Base-by-base conservation (phyloP, 1,140 invertebrate species). In the Drosophila carrolli region DNA sequence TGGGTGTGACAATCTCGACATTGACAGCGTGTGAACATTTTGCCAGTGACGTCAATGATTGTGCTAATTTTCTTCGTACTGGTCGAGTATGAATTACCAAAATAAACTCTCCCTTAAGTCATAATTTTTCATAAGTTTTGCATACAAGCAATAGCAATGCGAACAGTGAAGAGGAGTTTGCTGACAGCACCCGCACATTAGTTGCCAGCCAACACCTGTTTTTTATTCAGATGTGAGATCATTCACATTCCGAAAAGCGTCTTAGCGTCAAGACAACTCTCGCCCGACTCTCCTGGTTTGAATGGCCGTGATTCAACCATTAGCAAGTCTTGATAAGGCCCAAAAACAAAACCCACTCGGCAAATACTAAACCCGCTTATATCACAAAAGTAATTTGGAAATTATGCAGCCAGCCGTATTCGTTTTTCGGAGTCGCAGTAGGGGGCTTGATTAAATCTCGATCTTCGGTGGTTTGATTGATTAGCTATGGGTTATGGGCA, bases 1-100 rank as follows among this genome's bases (percentile, higher is more conserved):
- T 16, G 41, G 38, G n/a, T 58, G 56, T 32, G 41, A 44, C 32
- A 10, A 35, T 13, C 13, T 46, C 51, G 32, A 10, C 67, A 57
- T 40, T 57, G 51, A 70, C 67, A 73, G 55, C 67, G 67, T 73
- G 70, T 46, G 70, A 62, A 73, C 27, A 61, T 73, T 40, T 73
- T 11, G 56, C 40, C 35, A 40, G 68, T 73, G 70, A 73, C 70
- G 70, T 54, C 47, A 73, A 73, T 73, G 38, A 41, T 46, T 60
- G 46, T 73, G 68, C 40, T 73, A 61, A 73, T 51, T 73, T 27
- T 71, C n/a, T 2, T 32, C 19, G 37, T 6, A 2, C 11, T 37
- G 32, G 7, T 14, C 19, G 6, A 54, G 13, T 13, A 51, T 9
- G 40, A 55, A 23, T 55, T 46, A 38, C 38, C 9, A 47, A 53